These are phyloP conservation scores for Spodoptera frugiperda DNA, from an alignment of 1,140 invertebrate species.

Conservation along the genomic window DNA sequence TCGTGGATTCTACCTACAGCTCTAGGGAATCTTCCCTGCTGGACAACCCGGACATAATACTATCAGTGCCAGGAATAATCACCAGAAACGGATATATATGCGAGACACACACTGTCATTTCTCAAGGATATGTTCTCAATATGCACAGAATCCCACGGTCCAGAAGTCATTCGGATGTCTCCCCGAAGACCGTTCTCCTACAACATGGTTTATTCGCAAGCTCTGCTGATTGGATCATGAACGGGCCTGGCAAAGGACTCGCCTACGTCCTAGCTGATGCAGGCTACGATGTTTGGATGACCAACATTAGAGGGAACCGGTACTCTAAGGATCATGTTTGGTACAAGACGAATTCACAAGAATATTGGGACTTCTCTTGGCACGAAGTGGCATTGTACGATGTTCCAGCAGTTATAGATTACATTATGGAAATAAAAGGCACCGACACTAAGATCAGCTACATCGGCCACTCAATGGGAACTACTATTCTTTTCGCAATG, in stretches of 20 bases:
- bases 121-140: constrained; percentile 91
- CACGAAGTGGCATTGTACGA: constrained; percentile 91
- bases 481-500: constrained; percentile 88
- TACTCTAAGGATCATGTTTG: constrained; percentile 87
- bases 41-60: constrained; percentile 72
- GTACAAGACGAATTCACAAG: constrained; percentile 79
- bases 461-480: constrained; percentile 91
- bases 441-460: constrained; percentile 87
- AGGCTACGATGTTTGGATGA: constrained; percentile 90
- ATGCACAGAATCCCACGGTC: constrained; percentile 89
- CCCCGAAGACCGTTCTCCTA: constrained; percentile 86
- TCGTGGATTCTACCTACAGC: constrained; percentile 63
- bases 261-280: constrained; percentile 88
- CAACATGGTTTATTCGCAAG: constrained; percentile 93
- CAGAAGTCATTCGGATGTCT: constrained; percentile 52
- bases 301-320: constrained; percentile 88
- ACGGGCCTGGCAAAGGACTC: constrained; percentile 88
- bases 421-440: constrained; percentile 86
- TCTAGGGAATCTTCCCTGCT: constrained; percentile 57
- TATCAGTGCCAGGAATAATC: constrained; percentile 87
- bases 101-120: constrained; percentile 89
- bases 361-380: constrained; percentile 90
- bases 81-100: constrained; percentile 88
- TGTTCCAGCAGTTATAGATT: constrained; percentile 91
- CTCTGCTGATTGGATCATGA: constrained; percentile 92